Evolutionary conservation across 2,113 vertebrate genomes (phyloP), one percentile per base, ranked within the genome.

Genomic region (cattle (Bos taurus)): DNA sequence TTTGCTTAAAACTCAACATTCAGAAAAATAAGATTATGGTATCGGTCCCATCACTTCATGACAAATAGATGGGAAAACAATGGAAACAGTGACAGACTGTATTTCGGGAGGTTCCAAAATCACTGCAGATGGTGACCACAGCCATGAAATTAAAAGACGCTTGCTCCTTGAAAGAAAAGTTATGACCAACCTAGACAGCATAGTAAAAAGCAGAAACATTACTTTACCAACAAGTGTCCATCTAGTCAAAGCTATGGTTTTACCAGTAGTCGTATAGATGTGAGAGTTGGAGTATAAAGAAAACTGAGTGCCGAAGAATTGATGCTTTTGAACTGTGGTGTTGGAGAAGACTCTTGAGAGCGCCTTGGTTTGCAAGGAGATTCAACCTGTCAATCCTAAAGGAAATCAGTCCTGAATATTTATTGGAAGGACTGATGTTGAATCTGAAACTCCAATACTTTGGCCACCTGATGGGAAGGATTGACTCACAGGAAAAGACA

Each of bases 261-360:
- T 71, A 2, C 17, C n/a, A 36, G 64, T n/a, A 36, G 16, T 67
- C 33, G 33, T 67, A 36, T 36, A 17, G n/a, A 21, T 71, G n/a
- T 71, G 64, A 71, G 17, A 36, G 17, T 21, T 36, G 64, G 17
- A 36, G 0, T 11, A 21, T 36, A 21, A 36, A 67, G 62, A 67
- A n/a, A 21, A 0, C n/a, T 71, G 64, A 71, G 17, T 0, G 0
- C 2, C 0, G 0, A 71, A 36, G 17, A 36, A 19, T 9, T 36
- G 2, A 67, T 67, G 64, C 33, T 36, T 67, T 21, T 67, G 17
- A 36, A 67, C 64, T 67, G 17, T 67, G 64, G 33, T 67, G 64
- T 36, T 11, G 64, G 8, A 36, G 17, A 71, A 5, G 64, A 21
- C n/a, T 71, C 64, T 36, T 71, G n/a, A 36, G 17, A 71, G 64